Percentiles rank a stretch among this genome's conserved stretches.
Conservation (phyloP, 2,888 invertebrate species). For the Hetaerina titia region DNA sequence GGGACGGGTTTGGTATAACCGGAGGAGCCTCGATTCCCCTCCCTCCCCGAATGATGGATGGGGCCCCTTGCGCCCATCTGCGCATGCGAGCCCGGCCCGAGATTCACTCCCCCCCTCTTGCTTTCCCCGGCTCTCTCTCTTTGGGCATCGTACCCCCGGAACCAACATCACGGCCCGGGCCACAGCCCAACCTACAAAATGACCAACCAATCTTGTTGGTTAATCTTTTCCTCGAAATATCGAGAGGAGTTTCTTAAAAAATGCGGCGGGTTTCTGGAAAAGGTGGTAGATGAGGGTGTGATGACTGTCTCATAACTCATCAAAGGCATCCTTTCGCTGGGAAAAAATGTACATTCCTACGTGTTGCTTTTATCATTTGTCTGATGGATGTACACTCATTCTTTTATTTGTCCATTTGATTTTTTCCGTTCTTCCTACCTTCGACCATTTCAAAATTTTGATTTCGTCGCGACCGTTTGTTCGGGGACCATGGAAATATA, state of each 20-base stretch:
- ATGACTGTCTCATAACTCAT: conserved; percentile 33
- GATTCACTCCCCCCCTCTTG: too few relatives aligned
- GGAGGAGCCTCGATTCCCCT: too few relatives aligned
- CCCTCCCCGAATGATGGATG: too few relatives aligned
- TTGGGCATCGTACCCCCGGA: too few relatives aligned
- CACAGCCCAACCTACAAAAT: not conserved
- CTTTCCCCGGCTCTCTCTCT: too few relatives aligned
- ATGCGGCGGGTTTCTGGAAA: conserved; percentile 6
- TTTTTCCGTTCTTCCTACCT: not conserved
- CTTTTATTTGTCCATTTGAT: not conserved
- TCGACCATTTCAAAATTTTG: not conserved
- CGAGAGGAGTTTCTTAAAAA: not conserved
- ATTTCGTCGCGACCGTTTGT: not conserved
- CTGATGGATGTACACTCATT: not conserved
- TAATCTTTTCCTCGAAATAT: conserved; percentile 21
- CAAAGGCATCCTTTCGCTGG: not conserved
- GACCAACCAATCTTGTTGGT: conserved; percentile 3
- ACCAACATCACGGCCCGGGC: too few relatives aligned
- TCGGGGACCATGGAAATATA: not conserved
- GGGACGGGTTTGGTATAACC: too few relatives aligned
- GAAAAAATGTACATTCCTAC: not conserved
- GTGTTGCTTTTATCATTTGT: not conserved
- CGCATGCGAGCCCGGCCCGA: too few relatives aligned
- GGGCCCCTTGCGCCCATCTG: too few relatives aligned
- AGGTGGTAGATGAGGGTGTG: conserved; percentile 59